Evolutionary conservation across 2,797 vertebrate genomes (phyloP), one percentile per base, ranked within the genome.

Genomic region (Peromyscus attwateri): DNA sequence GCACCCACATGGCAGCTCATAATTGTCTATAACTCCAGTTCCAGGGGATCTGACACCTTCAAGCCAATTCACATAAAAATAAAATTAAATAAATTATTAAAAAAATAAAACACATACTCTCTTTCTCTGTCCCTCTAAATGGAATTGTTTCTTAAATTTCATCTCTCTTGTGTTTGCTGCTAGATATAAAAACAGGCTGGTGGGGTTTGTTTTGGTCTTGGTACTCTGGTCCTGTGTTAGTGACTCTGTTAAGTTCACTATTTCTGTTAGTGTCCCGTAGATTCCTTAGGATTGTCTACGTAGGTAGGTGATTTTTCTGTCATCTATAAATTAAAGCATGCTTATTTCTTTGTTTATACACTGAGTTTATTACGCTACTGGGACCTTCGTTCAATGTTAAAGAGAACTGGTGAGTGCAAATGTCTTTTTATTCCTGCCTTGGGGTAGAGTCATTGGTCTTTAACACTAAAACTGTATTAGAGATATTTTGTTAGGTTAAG

Each of bases 91-190:
- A 55, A 55, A 55, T 55, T 55, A 55, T 55, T 55, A 14, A 3
- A 55, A 55, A 55, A 55, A 55, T 55, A 55, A 55, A 55, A 55
- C 52, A 55, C 52, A 55, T 16, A 60, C 60, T 37, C 16, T 70
- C 34, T 37, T 19, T 21, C n/a, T 21, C n/a, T 21, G 34, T 70
- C 68, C 34, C 66, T 34, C 66, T 70, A 6, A 66, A 31, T 31
- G 64, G 34, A 40, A 91, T 91, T 94, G 57, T 46, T 94, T 49
- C 68, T 71, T 14, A 60, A 34, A 91, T 79, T 85, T 91, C 3
- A 85, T 87, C 37, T 60, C 60, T n/a, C 3, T 75, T 23, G n/a
- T 77, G 21, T 79, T 85, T 27, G 75, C 27, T 80, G 29, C 25
- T 79, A 27, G 19, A 55, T 73, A 73, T 17, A 68, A 40, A 71